A percentile compares a stretch with the other conserved stretches of the same genome.
Conservation (phyloP, 2,797 vertebrate species). For the Choloepus didactylus region DNA sequence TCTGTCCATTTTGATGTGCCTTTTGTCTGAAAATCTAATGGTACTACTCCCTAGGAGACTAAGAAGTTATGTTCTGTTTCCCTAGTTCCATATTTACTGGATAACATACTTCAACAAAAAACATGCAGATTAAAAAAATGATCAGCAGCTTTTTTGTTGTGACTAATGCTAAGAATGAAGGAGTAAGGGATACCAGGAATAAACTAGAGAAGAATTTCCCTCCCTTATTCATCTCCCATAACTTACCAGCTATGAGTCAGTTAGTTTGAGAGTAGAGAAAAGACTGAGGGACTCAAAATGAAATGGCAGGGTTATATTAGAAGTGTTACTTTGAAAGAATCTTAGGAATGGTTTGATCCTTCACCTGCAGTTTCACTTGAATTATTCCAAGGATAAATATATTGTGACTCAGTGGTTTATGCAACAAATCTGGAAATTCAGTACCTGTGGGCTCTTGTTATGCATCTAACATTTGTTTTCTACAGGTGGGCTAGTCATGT, state of each 20-base stretch:
- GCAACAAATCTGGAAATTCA: constrained; percentile 74
- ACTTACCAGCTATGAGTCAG: neutral
- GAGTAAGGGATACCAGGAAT: constrained; percentile 53
- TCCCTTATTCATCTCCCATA: constrained; percentile 28
- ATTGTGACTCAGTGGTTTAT: constrained; percentile 69
- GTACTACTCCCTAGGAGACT: neutral
- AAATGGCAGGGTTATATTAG: constrained; percentile 2
- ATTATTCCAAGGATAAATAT: constrained; percentile 48
- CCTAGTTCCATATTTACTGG: neutral
- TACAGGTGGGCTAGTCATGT: constrained; percentile 48
- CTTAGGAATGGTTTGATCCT: constrained; percentile 50
- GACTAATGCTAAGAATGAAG: constrained; percentile 62
- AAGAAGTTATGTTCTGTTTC: constrained; percentile 41
- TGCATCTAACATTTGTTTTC: neutral
- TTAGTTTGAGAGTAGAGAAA: neutral
- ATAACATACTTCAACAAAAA: constrained; percentile 53
- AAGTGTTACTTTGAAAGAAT: constrained; percentile 43
- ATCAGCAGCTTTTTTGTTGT: constrained; percentile 19
- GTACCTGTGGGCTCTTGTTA: constrained; percentile 67
- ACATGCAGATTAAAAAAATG: constrained; percentile 41
- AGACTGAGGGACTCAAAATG: neutral
- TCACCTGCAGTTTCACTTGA: constrained; percentile 61
- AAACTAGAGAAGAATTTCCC: constrained; percentile 53
- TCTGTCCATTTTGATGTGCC: constrained; percentile 58
- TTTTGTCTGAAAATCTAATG: constrained; percentile 52